Evolutionary conservation across 1,140 invertebrate genomes (phyloP).

Genomic region (Melitaea cinxia): DNA sequence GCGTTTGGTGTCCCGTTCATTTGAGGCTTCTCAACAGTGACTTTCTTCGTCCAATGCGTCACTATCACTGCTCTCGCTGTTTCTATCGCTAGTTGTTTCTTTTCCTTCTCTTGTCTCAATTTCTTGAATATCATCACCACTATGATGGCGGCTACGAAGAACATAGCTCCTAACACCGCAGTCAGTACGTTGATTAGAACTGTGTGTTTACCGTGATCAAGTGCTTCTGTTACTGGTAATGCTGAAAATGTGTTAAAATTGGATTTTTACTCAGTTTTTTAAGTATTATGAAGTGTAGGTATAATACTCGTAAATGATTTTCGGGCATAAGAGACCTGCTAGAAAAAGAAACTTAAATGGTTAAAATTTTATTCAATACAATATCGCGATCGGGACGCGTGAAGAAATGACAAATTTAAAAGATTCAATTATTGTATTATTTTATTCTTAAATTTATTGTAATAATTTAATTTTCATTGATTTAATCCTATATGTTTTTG

Average conservation of each 20-base stretch:
- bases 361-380: too few relatives aligned
- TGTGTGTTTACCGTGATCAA: conserved; percentile 80
- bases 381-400: too few relatives aligned
- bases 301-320: too few relatives aligned
- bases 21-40: conserved; percentile 91
- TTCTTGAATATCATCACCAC: conserved; percentile 82
- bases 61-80: conserved; percentile 88
- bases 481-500: too few relatives aligned
- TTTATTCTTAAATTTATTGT: too few relatives aligned
- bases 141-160: conserved; percentile 83
- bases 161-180: conserved; percentile 83
- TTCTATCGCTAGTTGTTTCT: conserved; percentile 90
- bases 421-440: too few relatives aligned
- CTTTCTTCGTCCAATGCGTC: conserved; percentile 93
- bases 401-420: too few relatives aligned
- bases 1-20: conserved; percentile 81
- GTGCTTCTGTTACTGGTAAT: conserved; percentile 62
- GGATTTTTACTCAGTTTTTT: conserved; percentile 4
- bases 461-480: too few relatives aligned
- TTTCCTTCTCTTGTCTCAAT: conserved; percentile 85
- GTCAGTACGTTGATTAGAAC: conserved; percentile 83
- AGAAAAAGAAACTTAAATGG: too few relatives aligned
- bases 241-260: conserved; percentile 58
- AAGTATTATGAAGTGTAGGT: background rate
- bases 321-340: too few relatives aligned